phyloP scores from a whole-genome alignment of 2,113 vertebrate species.

The Myanophis thanlyinensis region DNA sequence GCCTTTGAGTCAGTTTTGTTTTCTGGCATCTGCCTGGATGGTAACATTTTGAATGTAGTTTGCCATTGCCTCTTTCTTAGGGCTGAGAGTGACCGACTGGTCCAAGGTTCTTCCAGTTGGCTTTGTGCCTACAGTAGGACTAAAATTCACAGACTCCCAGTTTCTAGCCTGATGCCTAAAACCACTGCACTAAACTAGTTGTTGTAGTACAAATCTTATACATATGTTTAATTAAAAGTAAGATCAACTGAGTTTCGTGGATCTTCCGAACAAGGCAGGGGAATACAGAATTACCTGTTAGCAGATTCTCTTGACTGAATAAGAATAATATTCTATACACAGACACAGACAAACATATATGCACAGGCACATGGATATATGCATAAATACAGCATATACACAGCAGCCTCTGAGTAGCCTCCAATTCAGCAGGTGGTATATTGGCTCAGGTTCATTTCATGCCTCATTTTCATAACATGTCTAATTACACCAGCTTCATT shows the following conservation, averaged over 20 bases:
- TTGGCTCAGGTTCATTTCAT: not conserved
- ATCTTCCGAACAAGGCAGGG: not conserved
- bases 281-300: not conserved
- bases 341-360: not conserved
- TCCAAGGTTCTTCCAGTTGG: not conserved
- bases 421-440: not conserved
- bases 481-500: not conserved
- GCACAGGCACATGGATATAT: not conserved
- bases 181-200: not conserved
- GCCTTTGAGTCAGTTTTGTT: not conserved
- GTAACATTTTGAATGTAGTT: not conserved
- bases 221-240: not conserved
- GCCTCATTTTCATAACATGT: constrained; percentile 8
- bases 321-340: not conserved
- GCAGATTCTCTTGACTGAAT: not conserved
- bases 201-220: not conserved
- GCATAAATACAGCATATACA: not conserved
- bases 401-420: not conserved
- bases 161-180: not conserved
- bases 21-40: not conserved
- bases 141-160: not conserved
- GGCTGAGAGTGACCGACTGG: not conserved
- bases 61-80: not conserved
- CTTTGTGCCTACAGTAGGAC: not conserved
- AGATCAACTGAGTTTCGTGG: not conserved